Evolutionary conservation across 2,113 vertebrate genomes (phyloP), one percentile per base, ranked within the genome.

Genomic region (Dolichotis patagonum): DNA sequence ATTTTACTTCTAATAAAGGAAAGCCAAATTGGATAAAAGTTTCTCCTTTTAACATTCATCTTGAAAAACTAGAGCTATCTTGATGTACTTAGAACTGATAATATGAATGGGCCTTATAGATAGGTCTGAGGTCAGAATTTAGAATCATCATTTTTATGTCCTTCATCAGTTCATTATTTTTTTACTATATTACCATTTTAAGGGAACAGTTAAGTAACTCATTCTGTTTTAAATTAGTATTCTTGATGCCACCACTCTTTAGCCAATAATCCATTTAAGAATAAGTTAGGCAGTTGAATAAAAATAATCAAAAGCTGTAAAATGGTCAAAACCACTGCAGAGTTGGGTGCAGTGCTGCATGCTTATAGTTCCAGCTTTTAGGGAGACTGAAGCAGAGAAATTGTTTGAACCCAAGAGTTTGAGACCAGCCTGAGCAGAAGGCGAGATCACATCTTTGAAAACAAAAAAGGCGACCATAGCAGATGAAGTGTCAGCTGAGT

Each of bases 1-100:
- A 94, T 94, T 98, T 98, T 95, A 97, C 96, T 95, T 84, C 89
- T 95, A 94, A 89, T 97, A 97, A 97, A 98, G 86, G 83, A 96
- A 96, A 91, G 62, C 73, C 91, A 97, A 97, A 94, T 91, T 94
- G 83, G 84, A 97, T 98, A 88, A 90, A 94, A 92, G 62, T 63
- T 78, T 58, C 60, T 92, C 67, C 78, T 94, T 96, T 97, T 96
- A 96, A 96, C 88, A 90, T 96, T 94, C 88, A 43, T 95, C 96
- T 95, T 86, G 71, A 97, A 97, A 95, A 97, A 81, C 73, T 88
- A 90, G 85, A 93, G 67, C 49, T 89, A 95, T 83, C 9, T 20
- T 73, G 30, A 92, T 89, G 20, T 91, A 80, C 46, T 95, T 91
- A 80, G 71, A 96, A 94, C 91, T 63, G 73, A 92, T 75, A 35